Conservation (phyloP, 2,888 invertebrate species). For the Yponomeuta sedellus region DNA sequence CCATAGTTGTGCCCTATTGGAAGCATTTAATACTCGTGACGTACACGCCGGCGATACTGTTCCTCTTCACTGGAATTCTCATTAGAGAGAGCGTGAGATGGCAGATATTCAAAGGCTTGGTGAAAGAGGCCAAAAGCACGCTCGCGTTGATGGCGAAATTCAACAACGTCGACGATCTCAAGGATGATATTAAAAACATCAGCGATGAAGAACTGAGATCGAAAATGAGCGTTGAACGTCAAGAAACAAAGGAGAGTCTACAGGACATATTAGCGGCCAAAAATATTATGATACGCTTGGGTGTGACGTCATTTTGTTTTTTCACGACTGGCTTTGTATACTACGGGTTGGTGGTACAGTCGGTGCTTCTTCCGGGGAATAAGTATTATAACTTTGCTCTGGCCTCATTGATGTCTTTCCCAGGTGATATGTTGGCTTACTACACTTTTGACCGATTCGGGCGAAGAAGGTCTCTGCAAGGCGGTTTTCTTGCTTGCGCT, state of each 20-base stretch:
- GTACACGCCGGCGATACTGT: conserved; percentile 47
- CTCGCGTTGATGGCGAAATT: conserved; percentile 40
- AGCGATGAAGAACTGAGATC: conserved; percentile 41
- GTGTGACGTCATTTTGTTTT: conserved; percentile 48
- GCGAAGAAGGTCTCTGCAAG: conserved; percentile 46
- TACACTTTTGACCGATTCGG: conserved; percentile 50
- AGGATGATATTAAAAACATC: conserved; percentile 42
- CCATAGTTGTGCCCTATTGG: conserved; percentile 54
- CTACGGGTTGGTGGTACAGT: conserved; percentile 50
- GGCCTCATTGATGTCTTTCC: conserved; percentile 48
- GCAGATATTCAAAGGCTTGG: conserved; percentile 52
- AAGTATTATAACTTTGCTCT: conserved; percentile 58
- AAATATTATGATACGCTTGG: conserved; percentile 49
- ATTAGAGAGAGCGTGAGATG: conserved; percentile 55
- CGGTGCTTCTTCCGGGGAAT: conserved; percentile 52
- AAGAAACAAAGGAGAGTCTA: conserved; percentile 45
- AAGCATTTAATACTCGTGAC: conserved; percentile 45
- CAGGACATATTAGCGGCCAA: conserved; percentile 48
- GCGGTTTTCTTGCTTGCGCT: conserved; percentile 44
- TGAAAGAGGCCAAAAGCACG: conserved; percentile 42
- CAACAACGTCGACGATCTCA: conserved; percentile 42
- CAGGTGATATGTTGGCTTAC: conserved; percentile 52
- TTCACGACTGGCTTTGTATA: conserved; percentile 58
- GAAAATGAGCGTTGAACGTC: conserved; percentile 44
- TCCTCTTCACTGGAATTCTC: conserved; percentile 38